Conservation (phyloP, 2,888 invertebrate genomes). For the Cylindroiulus punctatus region DNA sequence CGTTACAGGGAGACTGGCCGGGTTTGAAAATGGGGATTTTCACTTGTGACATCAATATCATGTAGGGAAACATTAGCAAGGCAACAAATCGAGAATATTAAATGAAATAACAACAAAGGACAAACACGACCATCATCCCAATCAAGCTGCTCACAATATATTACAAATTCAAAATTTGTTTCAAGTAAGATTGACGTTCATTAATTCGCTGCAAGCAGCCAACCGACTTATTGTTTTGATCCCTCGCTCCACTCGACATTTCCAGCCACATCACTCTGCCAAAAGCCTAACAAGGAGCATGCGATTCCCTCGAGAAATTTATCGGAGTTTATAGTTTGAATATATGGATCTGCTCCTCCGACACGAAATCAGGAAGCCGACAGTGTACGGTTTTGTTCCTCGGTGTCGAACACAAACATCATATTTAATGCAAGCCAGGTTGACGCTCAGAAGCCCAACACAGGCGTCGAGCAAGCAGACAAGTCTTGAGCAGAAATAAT, state of each 20-base stretch:
- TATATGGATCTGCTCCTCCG: neutral
- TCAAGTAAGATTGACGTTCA: neutral
- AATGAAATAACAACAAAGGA: no score
- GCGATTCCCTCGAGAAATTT: neutral
- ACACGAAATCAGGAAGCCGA: slow-evolving; percentile 8
- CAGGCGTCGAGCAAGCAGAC: neutral
- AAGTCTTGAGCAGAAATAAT: neutral
- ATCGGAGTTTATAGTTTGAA: neutral
- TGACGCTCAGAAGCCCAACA: neutral
- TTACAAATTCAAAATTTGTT: neutral
- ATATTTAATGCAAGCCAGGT: slow-evolving; percentile 42
- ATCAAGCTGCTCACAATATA: no score
- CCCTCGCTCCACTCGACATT: neutral
- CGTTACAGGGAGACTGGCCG: no score
- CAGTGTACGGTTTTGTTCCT: neutral
- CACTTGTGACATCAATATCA: no score
- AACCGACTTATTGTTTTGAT: slow-evolving; percentile 20
- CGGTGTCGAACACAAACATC: slow-evolving; percentile 6
- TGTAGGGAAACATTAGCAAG: no score
- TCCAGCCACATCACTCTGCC: neutral
- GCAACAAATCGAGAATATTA: no score
- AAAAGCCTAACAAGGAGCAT: neutral
- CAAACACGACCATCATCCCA: no score
- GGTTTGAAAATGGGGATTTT: no score
- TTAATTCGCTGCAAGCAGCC: neutral